phyloP scores from a whole-genome alignment of 2,797 vertebrate genomes.

The Falco cherrug region DNA sequence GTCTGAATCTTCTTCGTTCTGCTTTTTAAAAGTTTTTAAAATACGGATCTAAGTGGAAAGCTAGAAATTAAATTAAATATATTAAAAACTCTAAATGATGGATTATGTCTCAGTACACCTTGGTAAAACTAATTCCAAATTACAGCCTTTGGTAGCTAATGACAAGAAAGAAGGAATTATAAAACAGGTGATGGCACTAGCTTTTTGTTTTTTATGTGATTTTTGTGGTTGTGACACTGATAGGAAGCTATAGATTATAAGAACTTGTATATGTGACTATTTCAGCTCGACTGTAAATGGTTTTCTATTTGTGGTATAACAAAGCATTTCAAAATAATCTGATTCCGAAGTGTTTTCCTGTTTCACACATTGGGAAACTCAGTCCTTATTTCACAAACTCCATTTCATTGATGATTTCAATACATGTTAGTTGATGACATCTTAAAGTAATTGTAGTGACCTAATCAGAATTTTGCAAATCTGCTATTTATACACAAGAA shows the following conservation, averaged over 20 bases:
- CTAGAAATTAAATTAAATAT: not conserved
- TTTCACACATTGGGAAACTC: not conserved
- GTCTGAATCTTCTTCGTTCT: not conserved
- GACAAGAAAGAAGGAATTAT: not conserved
- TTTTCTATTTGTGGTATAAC: not conserved
- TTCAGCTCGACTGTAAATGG: not conserved
- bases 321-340: not conserved
- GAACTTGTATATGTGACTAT: not conserved
- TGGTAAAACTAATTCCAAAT: not conserved
- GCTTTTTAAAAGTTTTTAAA: not conserved
- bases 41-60: not conserved
- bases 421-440: not conserved
- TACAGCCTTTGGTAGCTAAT: not conserved
- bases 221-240: not conserved
- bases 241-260: not conserved
- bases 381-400: not conserved
- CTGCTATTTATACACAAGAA: not conserved
- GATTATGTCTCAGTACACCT: not conserved
- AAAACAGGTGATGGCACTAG: not conserved
- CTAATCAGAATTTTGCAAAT: not conserved
- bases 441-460: not conserved
- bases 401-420: not conserved
- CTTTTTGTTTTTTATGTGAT: not conserved
- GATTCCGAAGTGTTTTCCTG: not conserved
- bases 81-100: not conserved